A percentile compares a stretch with the other conserved stretches of the same genome.
Evolutionary conservation across 2,888 invertebrate genomes (phyloP).

Genomic region (Sialis fuliginosa): DNA sequence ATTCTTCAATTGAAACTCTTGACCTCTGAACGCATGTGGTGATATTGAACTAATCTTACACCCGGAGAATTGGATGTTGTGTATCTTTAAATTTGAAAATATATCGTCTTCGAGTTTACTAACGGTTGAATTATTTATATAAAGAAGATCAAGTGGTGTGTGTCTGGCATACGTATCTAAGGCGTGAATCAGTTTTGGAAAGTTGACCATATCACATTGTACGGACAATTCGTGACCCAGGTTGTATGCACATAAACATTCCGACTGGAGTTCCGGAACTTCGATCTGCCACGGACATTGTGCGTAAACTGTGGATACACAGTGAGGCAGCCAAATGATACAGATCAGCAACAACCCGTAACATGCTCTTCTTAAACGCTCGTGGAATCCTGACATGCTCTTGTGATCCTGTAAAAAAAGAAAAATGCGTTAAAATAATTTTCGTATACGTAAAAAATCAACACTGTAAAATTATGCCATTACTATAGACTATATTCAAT

Average conservation of each 20-base stretch:
- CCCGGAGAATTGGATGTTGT: conserved; percentile 71
- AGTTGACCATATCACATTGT: conserved; percentile 81
- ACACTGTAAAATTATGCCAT: too few species aligned
- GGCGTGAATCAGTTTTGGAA: conserved; percentile 51
- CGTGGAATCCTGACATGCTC: too few species aligned
- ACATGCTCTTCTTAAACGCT: too few species aligned
- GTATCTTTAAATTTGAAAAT: conserved; percentile 50
- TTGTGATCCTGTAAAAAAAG: too few species aligned
- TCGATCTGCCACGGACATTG: conserved; percentile 78
- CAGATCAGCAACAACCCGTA: too few species aligned
- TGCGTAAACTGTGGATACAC: conserved; percentile 19
- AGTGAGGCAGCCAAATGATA: too few species aligned
- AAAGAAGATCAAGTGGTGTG: conserved; percentile 62
- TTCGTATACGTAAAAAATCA: too few species aligned
- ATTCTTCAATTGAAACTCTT: conserved; percentile 63
- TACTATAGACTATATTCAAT: too few species aligned
- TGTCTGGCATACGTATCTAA: conserved; percentile 49
- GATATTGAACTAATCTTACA: conserved; percentile 57
- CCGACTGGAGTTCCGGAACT: conserved; percentile 54
- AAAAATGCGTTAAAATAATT: too few species aligned
- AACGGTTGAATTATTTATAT: conserved; percentile 76
- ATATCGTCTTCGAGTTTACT: conserved; percentile 45
- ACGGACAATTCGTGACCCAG: conserved; percentile 70
- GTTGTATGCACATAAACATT: conserved; percentile 79
- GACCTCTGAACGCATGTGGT: conserved; percentile 61